These are phyloP conservation scores for Corvus moneduloides DNA, from an alignment of 2,113 vertebrate species.

Conservation along the genomic window DNA sequence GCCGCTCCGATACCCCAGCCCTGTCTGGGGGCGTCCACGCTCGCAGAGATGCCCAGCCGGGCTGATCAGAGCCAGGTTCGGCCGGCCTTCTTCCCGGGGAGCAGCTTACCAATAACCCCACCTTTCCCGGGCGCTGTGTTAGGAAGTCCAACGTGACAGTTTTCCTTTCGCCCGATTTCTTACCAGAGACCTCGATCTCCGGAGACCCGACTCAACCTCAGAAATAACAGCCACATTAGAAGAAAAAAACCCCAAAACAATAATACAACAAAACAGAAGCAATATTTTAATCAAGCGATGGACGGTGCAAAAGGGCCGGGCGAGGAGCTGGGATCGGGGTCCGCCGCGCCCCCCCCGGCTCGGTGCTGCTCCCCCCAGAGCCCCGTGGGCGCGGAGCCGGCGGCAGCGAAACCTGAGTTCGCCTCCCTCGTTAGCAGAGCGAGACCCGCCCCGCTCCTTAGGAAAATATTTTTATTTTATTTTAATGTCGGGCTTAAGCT, in stretches of 20 bases:
- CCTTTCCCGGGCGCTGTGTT: not conserved
- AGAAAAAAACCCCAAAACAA: not conserved
- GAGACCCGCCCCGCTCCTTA: conserved; percentile 8
- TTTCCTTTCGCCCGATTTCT: not conserved
- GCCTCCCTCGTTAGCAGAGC: not conserved
- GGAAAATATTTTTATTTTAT: conserved; percentile 67
- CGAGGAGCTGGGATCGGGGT: not conserved
- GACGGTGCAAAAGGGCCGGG: not conserved
- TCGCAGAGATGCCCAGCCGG: not conserved
- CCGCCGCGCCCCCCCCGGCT: not conserved
- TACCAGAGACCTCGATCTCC: not conserved
- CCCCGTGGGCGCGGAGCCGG: not conserved
- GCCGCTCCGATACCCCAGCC: not conserved
- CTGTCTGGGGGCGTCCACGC: not conserved
- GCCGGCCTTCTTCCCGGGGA: not conserved
- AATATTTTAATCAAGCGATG: not conserved
- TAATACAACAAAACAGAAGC: not conserved
- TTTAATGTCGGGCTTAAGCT: conserved; percentile 44
- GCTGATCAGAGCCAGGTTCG: not conserved
- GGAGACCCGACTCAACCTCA: not conserved
- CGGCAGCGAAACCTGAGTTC: conserved; percentile 11
- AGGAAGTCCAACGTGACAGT: not conserved
- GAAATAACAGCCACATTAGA: not conserved
- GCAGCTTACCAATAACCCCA: not conserved
- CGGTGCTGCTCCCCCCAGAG: not conserved